phyloP scores from a whole-genome alignment of 2,113 vertebrate species.

The Strix aluco region DNA sequence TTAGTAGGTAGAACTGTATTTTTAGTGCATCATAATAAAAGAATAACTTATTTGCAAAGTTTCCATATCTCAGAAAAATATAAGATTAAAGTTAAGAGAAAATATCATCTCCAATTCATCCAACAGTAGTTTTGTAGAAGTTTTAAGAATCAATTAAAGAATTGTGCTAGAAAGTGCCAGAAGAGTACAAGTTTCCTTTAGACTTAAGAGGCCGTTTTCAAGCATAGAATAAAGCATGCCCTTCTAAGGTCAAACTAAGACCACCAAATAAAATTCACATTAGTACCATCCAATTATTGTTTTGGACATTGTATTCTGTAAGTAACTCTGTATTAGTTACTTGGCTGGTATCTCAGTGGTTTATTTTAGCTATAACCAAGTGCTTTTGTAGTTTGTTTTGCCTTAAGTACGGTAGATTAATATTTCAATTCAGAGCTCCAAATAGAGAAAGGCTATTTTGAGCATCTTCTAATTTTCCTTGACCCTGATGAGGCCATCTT shows the following conservation, averaged over 20 bases:
- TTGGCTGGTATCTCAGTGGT: not conserved
- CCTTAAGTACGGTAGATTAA: not conserved
- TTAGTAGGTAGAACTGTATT: constrained; percentile 35
- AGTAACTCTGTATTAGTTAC: not conserved
- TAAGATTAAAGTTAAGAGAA: constrained; percentile 58
- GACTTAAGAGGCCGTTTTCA: constrained; percentile 56
- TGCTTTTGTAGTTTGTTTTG: not conserved
- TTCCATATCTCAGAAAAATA: constrained; percentile 42
- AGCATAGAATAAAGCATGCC: constrained; percentile 19
- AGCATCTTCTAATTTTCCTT: not conserved
- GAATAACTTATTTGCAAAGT: constrained; percentile 37
- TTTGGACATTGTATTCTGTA: not conserved
- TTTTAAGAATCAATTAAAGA: constrained; percentile 24
- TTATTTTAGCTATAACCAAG: not conserved
- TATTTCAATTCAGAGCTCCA: not conserved
- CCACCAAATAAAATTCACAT: constrained; percentile 13
- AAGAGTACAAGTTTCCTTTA: constrained; percentile 45
- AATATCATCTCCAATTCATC: not conserved
- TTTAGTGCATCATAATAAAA: constrained; percentile 32
- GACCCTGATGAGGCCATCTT: not conserved
- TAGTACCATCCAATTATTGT: not conserved
- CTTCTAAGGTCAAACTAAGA: constrained; percentile 9
- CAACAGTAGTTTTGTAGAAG: constrained; percentile 2
- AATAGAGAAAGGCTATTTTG: not conserved
- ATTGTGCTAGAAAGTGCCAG: constrained; percentile 56